Evolutionary conservation across 2,797 vertebrate genomes (phyloP).

Genomic region (Hipposideros larvatus): DNA sequence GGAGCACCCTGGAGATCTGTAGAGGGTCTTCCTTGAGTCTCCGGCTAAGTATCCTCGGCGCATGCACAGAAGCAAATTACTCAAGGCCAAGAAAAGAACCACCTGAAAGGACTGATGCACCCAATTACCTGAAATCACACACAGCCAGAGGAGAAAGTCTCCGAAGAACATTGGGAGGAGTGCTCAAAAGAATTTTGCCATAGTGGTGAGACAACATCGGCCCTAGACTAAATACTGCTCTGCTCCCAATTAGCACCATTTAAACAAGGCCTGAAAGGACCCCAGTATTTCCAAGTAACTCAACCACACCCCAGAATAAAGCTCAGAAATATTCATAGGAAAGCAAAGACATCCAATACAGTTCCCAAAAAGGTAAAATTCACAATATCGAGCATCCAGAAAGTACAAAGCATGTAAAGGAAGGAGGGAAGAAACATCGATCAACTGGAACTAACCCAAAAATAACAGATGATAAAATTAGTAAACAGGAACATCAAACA

Average conservation of each 20-base stretch:
- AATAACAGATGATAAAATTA: constrained; percentile 23
- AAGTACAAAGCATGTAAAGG: neutral
- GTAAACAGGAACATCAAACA: neutral
- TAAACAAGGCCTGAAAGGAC: neutral
- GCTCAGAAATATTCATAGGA: neutral
- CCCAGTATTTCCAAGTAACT: neutral
- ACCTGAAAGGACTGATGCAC: neutral
- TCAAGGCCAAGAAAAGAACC: neutral
- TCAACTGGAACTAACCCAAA: neutral
- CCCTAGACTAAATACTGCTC: neutral
- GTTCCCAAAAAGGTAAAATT: neutral
- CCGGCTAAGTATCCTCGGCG: neutral
- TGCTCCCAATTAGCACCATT: neutral
- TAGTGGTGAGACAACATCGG: neutral
- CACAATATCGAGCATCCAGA: neutral
- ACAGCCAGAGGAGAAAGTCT: neutral
- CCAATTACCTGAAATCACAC: neutral
- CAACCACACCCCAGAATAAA: constrained; percentile 23
- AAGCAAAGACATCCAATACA: neutral
- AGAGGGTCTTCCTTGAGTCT: neutral
- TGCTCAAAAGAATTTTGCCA: neutral
- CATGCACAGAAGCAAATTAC: neutral
- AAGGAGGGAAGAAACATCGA: neutral
- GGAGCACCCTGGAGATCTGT: neutral
- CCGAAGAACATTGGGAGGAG: neutral